Percentiles rank a stretch among this genome's conserved stretches.
Evolutionary conservation across 2,797 vertebrate species (phyloP).

Genomic region (Melopsittacus undulatus): DNA sequence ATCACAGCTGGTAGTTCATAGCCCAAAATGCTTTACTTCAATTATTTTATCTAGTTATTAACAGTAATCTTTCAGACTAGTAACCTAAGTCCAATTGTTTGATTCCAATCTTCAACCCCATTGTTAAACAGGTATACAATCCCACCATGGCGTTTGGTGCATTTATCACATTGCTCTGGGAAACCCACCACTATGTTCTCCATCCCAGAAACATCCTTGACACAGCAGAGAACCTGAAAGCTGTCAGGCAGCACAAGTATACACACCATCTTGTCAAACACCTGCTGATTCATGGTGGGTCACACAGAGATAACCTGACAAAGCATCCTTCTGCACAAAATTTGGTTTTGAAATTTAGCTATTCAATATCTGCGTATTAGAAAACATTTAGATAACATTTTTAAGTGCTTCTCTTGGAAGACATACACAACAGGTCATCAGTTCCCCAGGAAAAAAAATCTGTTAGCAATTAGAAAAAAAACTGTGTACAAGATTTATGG

Average conservation of each 20-base stretch:
- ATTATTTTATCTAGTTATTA: neutral
- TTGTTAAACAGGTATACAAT: accelerated
- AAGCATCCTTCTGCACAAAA: accelerated
- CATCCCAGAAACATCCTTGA: accelerated
- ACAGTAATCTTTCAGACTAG: neutral
- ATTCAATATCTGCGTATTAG: accelerated
- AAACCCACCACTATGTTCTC: accelerated
- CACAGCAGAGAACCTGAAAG: neutral
- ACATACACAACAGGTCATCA: neutral
- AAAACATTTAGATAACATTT: neutral
- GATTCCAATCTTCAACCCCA: neutral
- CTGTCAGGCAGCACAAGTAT: no score
- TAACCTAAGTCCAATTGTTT: accelerated
- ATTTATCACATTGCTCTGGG: accelerated
- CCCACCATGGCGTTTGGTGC: accelerated
- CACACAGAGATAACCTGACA: accelerated
- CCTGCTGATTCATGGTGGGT: accelerated
- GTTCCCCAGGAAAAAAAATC: neutral
- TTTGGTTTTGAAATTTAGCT: neutral
- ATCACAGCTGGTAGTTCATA: accelerated
- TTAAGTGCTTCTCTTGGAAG: neutral
- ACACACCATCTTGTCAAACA: accelerated
- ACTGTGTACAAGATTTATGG: accelerated
- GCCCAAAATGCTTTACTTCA: neutral
- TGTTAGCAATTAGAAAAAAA: neutral